Evolutionary conservation across 64 coral and sea anemone species (phyloP).

Genomic region (Actinia tenebrosa): DNA sequence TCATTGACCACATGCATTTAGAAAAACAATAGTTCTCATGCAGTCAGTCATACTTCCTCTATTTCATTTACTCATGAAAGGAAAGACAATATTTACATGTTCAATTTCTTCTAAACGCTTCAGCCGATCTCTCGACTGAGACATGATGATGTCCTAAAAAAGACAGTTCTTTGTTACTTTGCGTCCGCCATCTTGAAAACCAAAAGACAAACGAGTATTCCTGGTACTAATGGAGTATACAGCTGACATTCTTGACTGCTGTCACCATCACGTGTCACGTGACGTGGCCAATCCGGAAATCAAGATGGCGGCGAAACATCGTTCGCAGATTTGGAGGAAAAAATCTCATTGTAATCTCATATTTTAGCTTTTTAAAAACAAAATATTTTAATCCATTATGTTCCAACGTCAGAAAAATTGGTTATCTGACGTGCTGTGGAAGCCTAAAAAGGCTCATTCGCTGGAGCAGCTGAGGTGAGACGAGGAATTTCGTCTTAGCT

Average conservation of each 20-base stretch:
- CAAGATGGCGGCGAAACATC: constrained; percentile 68
- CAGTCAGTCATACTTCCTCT: neutral
- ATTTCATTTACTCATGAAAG: neutral
- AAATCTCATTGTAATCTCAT: neutral
- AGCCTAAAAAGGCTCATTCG: constrained; percentile 97
- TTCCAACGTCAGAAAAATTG: constrained; percentile 99
- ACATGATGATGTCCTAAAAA: constrained; percentile 26
- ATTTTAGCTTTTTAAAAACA: neutral
- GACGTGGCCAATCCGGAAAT: constrained; percentile 59
- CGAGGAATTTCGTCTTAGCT: neutral
- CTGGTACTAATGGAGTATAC: neutral
- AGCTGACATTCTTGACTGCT: constrained; percentile 38
- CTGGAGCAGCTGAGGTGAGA: constrained; percentile 88
- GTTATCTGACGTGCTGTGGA: constrained; percentile 97
- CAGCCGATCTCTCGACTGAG: constrained; percentile 79
- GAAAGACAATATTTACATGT: constrained; percentile 40
- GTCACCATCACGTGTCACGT: constrained; percentile 92
- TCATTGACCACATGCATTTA: neutral
- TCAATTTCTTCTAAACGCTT: constrained; percentile 94
- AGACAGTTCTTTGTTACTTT: neutral
- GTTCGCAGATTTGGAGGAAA: neutral
- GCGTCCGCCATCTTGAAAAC: constrained; percentile 51
- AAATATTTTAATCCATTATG: constrained; percentile 38
- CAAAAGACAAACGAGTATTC: neutral
- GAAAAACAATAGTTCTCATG: neutral